A percentile compares a stretch with the other conserved stretches of the same genome.
phyloP scores from a whole-genome alignment of 2,113 vertebrate species.

The Prionailurus bengalensis region DNA sequence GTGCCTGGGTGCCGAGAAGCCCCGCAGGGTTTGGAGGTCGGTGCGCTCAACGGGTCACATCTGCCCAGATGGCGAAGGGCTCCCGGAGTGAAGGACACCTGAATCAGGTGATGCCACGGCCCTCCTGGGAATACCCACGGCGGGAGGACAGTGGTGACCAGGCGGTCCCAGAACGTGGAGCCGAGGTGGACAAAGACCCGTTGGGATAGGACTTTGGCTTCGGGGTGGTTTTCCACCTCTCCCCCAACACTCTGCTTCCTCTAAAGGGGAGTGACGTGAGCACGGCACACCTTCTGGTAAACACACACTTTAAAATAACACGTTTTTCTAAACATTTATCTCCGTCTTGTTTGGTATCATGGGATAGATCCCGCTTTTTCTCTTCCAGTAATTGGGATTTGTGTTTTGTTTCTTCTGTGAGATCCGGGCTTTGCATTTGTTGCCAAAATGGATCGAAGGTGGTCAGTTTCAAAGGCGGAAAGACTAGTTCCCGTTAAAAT shows the following conservation, averaged over 20 bases:
- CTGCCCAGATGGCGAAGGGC: not conserved
- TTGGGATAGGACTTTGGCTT: not conserved
- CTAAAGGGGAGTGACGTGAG: not conserved
- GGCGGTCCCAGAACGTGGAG: accelerated
- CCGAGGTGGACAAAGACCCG: not conserved
- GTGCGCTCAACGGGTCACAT: too few species aligned
- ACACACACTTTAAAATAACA: not conserved
- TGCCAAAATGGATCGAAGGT: not conserved
- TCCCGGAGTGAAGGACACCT: accelerated
- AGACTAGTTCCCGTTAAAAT: not conserved
- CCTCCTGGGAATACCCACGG: accelerated
- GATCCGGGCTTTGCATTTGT: not conserved
- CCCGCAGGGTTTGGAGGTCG: accelerated
- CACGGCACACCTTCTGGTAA: not conserved
- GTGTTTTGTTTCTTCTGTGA: not conserved
- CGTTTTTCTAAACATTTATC: not conserved
- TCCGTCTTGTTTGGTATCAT: not conserved
- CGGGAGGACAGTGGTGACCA: accelerated
- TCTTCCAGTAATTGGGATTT: not conserved
- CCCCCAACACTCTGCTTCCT: not conserved
- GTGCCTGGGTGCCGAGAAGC: not conserved
- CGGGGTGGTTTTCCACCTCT: not conserved
- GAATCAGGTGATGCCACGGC: accelerated
- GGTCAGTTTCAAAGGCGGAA: not conserved
- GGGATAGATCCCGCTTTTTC: not conserved